Base-by-base conservation (phyloP, 2,888 invertebrate species). In the Himalopsyche tibetana region DNA sequence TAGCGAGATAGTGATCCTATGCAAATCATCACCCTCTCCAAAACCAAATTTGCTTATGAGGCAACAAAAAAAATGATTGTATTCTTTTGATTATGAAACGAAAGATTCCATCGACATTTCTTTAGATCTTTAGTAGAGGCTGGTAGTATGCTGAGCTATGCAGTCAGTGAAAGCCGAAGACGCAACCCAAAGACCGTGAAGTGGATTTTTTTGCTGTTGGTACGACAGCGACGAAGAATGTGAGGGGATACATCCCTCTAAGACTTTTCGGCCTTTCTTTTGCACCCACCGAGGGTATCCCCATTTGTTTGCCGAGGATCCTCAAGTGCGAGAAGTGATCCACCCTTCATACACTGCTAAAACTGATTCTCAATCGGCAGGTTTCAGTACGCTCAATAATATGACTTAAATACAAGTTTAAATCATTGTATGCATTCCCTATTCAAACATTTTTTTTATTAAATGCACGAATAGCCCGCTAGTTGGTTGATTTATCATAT, bases 281-380 rank as follows among this genome's bases (percentile, higher is more conserved):
- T 15, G 36, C 15, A 38, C 36, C 74, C 36, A 5, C 74, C 15
- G 38, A 74, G 69, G 69, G 69, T 36, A 28, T 69, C 69, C 69
- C 28, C 69, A 28, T 69, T 28, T 74, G 15, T 74, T 74, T 74
- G 74, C 74, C 74, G 74, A 74, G 74, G 74, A 74, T 74, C 38
- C 74, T 74, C 74, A 15, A 74, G 74, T 74, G 36, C 38, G 36
- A 12, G 74, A 38, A 74, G 74, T 12, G 28, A 74, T 74, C 36
- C 74, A 28, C 74, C 74, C 15, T 12, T 2, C 51, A 15, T 51
- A 51, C 15, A 51, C 28, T 15, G 12, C 9, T 12, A 51, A 51
- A 51, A 51, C 15, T 74, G 74, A 15, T 74, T 74, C 74, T 74
- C 74, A 28, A 74, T 74, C 15, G 15, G 36, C 12, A 38, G 36